Conservation (phyloP, 2,113 vertebrate species). For the Vicugna pacos region DNA sequence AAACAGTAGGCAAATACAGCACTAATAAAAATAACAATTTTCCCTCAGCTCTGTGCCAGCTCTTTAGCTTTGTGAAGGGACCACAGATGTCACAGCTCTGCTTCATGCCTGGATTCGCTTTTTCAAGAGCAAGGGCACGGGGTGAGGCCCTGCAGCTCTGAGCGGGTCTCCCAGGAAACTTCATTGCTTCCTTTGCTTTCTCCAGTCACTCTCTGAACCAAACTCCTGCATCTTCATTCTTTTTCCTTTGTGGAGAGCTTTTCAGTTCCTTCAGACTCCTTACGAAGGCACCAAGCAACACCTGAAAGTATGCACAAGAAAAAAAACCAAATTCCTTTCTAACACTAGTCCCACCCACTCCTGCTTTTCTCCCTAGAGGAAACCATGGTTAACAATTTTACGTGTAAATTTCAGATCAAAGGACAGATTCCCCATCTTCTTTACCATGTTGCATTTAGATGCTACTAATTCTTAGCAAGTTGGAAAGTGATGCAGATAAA, state of each 20-base stretch:
- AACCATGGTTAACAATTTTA: neutral
- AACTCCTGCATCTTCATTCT: neutral
- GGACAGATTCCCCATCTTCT: neutral
- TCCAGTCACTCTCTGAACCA: neutral
- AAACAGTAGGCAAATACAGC: constrained; percentile 65
- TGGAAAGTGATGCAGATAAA: neutral
- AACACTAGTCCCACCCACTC: neutral
- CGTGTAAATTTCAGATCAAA: neutral
- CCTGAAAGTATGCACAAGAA: neutral
- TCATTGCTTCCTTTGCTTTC: neutral
- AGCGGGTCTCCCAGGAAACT: neutral
- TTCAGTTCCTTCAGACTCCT: neutral
- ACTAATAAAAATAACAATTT: constrained; percentile 70
- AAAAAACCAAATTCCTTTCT: neutral
- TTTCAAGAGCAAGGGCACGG: neutral
- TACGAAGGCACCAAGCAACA: neutral
- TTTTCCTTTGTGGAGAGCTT: neutral
- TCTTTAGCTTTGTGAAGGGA: constrained; percentile 15
- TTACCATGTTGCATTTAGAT: neutral
- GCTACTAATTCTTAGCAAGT: constrained; percentile 43
- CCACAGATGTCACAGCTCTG: constrained; percentile 16
- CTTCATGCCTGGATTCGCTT: neutral
- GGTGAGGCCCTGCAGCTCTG: neutral
- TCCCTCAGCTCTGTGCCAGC: neutral
- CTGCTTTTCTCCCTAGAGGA: neutral